Evolutionary conservation across 1,140 invertebrate species (phyloP), one percentile per base, ranked within the genome.

Genomic region (Leptopilina clavipes): DNA sequence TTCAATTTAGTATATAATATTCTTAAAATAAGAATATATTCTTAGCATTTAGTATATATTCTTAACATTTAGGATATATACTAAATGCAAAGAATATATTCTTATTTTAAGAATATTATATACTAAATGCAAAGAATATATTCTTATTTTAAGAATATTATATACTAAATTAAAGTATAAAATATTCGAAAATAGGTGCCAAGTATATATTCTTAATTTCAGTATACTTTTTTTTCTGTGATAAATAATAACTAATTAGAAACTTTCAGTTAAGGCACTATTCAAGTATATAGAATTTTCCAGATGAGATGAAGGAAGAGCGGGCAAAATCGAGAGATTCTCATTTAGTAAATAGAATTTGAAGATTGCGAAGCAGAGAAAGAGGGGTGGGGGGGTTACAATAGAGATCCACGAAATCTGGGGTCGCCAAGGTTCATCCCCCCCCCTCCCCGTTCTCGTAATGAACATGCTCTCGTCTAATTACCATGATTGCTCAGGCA

Each of bases 401-500:
- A 65, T 31, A 65, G 25, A 65, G 59, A 31, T 65, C 22, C n/a
- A 12, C n/a, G 59, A 65, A 65, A 65, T 65, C 14, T 25, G 6
- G 25, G 59, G 22, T 31, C 25, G 22, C 59, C 59, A 31, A 31
- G 59, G 22, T 65, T 76, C 75, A 70, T 70, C 45, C 45, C 77
- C 74, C 71, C 65, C 74, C 59, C 25, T n/a, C n/a, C n/a, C n/a
- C n/a, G n/a, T n/a, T n/a, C n/a, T 76, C 75, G 72, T 83, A 83
- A 83, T 81, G 81, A 83, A 86, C 81, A 77, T 82, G 77, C 74
- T 81, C 76, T 74, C 70, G 48, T 81, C 80, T 82, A 86, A 84
- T 86, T 84, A 83, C 73, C 80, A 82, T 82, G 83, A 84, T 86
- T 84, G 79, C 79, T 83, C 77, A 76, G 78, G 74, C 76, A 78